These are phyloP conservation scores for Ctenopoma kingsleyae DNA, from an alignment of 2,797 vertebrate species.

Conservation along the genomic window DNA sequence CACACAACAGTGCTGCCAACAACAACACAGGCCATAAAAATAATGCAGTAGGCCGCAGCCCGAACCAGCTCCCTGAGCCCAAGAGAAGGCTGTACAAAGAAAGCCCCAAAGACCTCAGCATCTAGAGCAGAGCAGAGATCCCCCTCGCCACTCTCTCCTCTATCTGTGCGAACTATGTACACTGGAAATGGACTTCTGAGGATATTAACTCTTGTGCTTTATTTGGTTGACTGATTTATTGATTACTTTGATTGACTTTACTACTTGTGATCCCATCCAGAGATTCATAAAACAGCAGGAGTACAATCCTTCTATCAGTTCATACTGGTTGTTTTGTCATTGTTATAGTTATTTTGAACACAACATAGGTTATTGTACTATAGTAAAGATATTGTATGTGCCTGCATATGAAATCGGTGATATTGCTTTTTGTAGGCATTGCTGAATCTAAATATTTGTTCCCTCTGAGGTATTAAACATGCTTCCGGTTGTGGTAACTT, in stretches of 20 bases:
- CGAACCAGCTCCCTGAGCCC: constrained; percentile 88
- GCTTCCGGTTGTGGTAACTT: constrained; percentile 79
- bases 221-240: constrained; percentile 70
- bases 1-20: constrained; percentile 77
- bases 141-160: constrained; percentile 67
- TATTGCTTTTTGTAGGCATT: constrained; percentile 82
- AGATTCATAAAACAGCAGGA: constrained; percentile 85
- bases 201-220: constrained; percentile 75
- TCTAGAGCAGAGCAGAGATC: constrained; percentile 83
- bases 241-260: constrained; percentile 75
- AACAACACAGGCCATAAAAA: constrained; percentile 81
- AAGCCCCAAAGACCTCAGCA: constrained; percentile 97
- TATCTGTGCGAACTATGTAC: constrained; percentile 75
- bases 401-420: constrained; percentile 84
- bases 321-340: constrained; percentile 80
- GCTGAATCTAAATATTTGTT: constrained; percentile 80
- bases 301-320: constrained; percentile 82
- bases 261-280: constrained; percentile 77
- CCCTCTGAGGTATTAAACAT: constrained; percentile 77
- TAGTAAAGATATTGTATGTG: constrained; percentile 84
- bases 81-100: constrained; percentile 94
- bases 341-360: constrained; percentile 79
- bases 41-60: constrained; percentile 70
- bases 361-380: constrained; percentile 80
- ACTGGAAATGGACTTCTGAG: constrained; percentile 82